phyloP scores from a whole-genome alignment of 2,797 vertebrate genomes.

The Anguilla anguilla region DNA sequence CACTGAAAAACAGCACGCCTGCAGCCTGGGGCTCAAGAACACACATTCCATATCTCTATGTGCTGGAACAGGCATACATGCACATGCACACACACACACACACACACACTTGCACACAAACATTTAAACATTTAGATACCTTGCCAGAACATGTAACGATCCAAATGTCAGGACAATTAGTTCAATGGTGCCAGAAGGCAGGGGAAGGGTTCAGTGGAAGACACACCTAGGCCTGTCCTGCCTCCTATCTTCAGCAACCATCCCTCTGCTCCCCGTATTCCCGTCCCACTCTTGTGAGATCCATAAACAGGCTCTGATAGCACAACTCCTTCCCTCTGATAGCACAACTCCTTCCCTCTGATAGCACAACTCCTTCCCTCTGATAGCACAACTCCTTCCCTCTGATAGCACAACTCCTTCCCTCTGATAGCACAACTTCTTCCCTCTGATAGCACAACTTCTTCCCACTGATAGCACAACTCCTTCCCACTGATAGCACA shows the following conservation, averaged over 20 bases:
- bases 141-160: constrained; percentile 2
- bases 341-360: neutral
- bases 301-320: neutral
- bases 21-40: neutral
- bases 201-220: neutral
- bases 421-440: neutral
- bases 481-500: too few relatives aligned
- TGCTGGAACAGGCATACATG: constrained; percentile 7
- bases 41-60: neutral
- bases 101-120: neutral
- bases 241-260: neutral
- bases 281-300: neutral
- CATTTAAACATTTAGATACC: neutral
- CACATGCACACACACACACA: neutral
- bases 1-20: neutral
- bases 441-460: too few relatives aligned
- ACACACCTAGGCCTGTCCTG: neutral
- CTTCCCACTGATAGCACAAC: too few relatives aligned
- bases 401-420: neutral
- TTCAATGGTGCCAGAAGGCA: neutral
- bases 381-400: neutral
- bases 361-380: neutral
- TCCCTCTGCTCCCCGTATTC: neutral
- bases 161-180: constrained; percentile 12
- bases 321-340: neutral